Evolutionary conservation across 2,113 vertebrate genomes (phyloP), one percentile per base, ranked within the genome.

Genomic region (Pseudopipra pipra): DNA sequence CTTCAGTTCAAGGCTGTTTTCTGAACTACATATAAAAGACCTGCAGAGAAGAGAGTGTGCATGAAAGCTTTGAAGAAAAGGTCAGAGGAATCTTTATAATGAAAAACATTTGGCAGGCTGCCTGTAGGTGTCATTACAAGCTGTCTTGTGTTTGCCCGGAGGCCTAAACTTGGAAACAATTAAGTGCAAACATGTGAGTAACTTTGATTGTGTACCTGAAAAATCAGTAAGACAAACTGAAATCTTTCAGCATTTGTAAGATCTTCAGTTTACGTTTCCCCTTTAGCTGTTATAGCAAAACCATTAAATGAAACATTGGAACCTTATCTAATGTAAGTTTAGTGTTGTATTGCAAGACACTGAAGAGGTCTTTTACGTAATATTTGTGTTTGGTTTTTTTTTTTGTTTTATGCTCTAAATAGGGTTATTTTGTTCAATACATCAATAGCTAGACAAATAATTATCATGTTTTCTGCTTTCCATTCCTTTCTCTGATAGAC

Each of bases 11-110:
- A 74, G 94, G 55, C 78, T 91, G n/a, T 77, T 93, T 85, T 83
- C 33, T 61, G 51, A 47, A 70, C 71, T 79, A 76, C 84, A 77
- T 92, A 75, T 62, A 65, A 73, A 95, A 87, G 70, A 87, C 67
- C 71, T 88, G 33, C 37, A 65, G 85, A 68, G 67, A 83, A 70
- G 71, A 91, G 63, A 19, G 31, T 71, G 55, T 55, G 54, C 72
- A 33, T 51, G 82, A 95, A 89, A 76, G 81, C 87, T 94, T 85
- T 93, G 82, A 93, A 87, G 87, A 90, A 91, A 96, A 96, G 91
- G 89, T 96, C 92, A 91, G 49, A 51, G 47, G 63, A 76, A 59
- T 86, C 63, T 88, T 80, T 79, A 46, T 71, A 90, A 85, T 46
- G 19, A 73, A 90, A 89, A 94, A 23, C 43, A 14, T 80, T 62